These are phyloP conservation scores for Artemia sp. DNA, from an alignment of 2,888 invertebrate genomes.

Conservation along the genomic window DNA sequence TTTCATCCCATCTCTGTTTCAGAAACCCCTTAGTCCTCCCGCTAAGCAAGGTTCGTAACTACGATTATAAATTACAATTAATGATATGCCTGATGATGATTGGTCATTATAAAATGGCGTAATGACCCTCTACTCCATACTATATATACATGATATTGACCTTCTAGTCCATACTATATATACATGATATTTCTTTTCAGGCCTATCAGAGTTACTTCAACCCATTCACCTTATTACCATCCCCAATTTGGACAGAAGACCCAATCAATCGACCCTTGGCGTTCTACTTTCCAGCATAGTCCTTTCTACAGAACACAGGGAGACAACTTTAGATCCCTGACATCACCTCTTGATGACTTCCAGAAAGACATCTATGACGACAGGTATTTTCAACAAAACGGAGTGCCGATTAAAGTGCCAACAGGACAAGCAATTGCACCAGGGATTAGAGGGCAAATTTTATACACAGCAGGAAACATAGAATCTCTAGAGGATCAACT, in stretches of 20 bases:
- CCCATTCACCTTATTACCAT: neutral
- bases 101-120: too few relatives aligned
- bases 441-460: neutral
- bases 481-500: neutral
- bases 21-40: too few relatives aligned
- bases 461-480: conserved; percentile 1
- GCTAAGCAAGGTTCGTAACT: too few relatives aligned
- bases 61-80: too few relatives aligned
- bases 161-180: too few relatives aligned
- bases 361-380: neutral
- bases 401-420: conserved; percentile 1
- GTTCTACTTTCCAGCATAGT: neutral
- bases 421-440: conserved; percentile 7
- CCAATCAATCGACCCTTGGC: conserved; percentile 4
- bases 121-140: too few relatives aligned
- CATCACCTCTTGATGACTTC: neutral
- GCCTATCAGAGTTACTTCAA: neutral
- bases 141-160: too few relatives aligned
- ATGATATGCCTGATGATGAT: too few relatives aligned
- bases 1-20: too few relatives aligned
- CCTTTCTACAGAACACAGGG: neutral
- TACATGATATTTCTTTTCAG: neutral
- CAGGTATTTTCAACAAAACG: neutral
- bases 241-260: neutral
- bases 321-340: neutral